Evolutionary conservation across 2,113 vertebrate genomes (phyloP).

Genomic region (Scatophagus argus): DNA sequence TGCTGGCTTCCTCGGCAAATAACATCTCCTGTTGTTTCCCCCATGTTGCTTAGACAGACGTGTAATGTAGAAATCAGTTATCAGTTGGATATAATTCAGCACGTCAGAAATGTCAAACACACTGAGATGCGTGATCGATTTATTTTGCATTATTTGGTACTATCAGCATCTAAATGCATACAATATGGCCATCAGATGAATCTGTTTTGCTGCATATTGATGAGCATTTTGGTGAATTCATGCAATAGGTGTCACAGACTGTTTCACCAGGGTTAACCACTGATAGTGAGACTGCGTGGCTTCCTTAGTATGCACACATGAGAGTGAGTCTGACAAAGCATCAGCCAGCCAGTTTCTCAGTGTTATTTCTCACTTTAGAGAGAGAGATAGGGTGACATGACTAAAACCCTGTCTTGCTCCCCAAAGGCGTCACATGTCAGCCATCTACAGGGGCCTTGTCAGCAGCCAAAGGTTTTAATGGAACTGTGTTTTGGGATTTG

Average conservation of each 20-base stretch:
- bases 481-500: constrained; percentile 77
- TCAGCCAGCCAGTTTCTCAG: constrained; percentile 32
- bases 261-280: constrained; percentile 1
- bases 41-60: constrained; percentile 32
- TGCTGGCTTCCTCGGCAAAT: constrained; percentile 25
- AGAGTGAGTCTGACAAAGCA: constrained; percentile 35
- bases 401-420: constrained; percentile 54
- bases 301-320: constrained; percentile 12
- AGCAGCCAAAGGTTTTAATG: constrained; percentile 79
- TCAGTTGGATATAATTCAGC: constrained; percentile 25
- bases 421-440: constrained; percentile 66
- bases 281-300: not conserved
- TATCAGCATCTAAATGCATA: not conserved
- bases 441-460: constrained; percentile 69
- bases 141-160: not conserved
- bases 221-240: constrained; percentile 3
- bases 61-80: constrained; percentile 17
- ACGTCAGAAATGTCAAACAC: constrained; percentile 6
- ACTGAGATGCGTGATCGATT: constrained; percentile 23
- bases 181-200: not conserved
- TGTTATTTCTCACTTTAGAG: constrained; percentile 51
- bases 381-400: constrained; percentile 50
- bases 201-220: not conserved
- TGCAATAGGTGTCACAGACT: not conserved
- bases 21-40: constrained; percentile 41